phyloP scores from a whole-genome alignment of 2,113 vertebrate species.

The Psilopogon haemacephalus region DNA sequence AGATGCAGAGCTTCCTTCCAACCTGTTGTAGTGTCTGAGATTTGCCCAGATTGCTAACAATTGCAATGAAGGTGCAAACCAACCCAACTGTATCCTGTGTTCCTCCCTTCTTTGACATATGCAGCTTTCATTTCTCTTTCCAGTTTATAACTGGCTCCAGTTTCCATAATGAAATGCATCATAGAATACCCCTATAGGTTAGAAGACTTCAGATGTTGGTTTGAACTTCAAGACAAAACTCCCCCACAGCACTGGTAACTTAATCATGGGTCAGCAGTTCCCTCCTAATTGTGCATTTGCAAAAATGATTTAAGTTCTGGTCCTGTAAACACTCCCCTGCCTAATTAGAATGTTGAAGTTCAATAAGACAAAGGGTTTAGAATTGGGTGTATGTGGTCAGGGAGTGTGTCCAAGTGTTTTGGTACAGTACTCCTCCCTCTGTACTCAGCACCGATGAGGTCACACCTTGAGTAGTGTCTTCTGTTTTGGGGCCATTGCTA shows the following conservation, averaged over 20 bases:
- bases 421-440: not conserved
- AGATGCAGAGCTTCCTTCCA: not conserved
- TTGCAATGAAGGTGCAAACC: not conserved
- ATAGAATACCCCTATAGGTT: not conserved
- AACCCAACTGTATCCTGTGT: not conserved
- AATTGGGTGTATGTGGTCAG: not conserved
- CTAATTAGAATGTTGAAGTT: not conserved
- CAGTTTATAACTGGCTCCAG: not conserved
- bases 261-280: rapidly evolving
- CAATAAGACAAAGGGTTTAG: not conserved
- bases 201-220: not conserved
- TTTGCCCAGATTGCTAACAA: not conserved
- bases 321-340: rapidly evolving
- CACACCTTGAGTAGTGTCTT: too few relatives aligned
- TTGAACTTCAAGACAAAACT: not conserved
- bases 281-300: not conserved
- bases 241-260: not conserved
- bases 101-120: not conserved
- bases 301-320: not conserved
- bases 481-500: too few relatives aligned
- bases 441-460: too few relatives aligned
- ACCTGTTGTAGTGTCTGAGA: not conserved
- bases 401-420: not conserved
- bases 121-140: not conserved
- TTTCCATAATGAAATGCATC: not conserved